Percentiles rank a stretch among this genome's conserved stretches.
phyloP scores from a whole-genome alignment of 1,140 invertebrate species.

The Drosophila sulfurigaster region DNA sequence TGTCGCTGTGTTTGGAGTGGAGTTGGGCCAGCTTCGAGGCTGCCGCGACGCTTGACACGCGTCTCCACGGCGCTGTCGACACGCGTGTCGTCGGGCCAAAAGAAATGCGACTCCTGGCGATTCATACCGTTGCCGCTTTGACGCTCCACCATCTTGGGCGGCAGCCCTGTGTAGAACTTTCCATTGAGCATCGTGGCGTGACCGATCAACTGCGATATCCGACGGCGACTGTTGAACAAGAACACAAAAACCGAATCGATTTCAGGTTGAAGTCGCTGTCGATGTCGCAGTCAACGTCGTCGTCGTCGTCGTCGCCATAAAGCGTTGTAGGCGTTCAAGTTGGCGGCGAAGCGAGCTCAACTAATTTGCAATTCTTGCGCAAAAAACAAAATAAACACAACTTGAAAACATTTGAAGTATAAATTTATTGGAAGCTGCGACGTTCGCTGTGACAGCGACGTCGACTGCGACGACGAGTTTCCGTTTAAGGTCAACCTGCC shows the following conservation, averaged over 20 bases:
- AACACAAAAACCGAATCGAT: slow-evolving; percentile 45
- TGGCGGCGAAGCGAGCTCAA: slow-evolving; percentile 48
- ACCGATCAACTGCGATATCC: slow-evolving; percentile 51
- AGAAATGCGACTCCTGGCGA: slow-evolving; percentile 79
- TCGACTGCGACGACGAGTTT: slow-evolving; percentile 67
- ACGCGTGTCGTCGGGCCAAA: slow-evolving; percentile 77
- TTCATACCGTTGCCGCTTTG: slow-evolving; percentile 45
- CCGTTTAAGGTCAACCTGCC: slow-evolving; percentile 78
- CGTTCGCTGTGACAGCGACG: slow-evolving; percentile 18
- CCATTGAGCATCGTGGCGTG: slow-evolving; percentile 71
- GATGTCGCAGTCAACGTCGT: slow-evolving; percentile 16
- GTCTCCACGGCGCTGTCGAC: slow-evolving; percentile 68
- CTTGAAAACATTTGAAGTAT: slow-evolving; percentile 60
- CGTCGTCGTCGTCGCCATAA: slow-evolving; percentile 46
- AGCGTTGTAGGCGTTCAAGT: slow-evolving; percentile 67
- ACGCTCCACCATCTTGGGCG: slow-evolving; percentile 79
- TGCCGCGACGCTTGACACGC: slow-evolving; percentile 63
- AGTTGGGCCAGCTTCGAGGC: slow-evolving; percentile 41
- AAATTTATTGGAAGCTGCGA: slow-evolving; percentile 65
- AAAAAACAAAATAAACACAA: slow-evolving; percentile 51
- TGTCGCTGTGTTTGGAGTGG: slow-evolving; percentile 20
- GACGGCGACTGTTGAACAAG: slow-evolving; percentile 56
- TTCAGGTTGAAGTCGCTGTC: slow-evolving; percentile 9
- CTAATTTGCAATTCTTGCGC: slow-evolving; percentile 82
- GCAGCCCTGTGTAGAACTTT: slow-evolving; percentile 81